These are phyloP conservation scores for Clinocottus analis DNA, from an alignment of 2,113 vertebrate species.

Conservation along the genomic window DNA sequence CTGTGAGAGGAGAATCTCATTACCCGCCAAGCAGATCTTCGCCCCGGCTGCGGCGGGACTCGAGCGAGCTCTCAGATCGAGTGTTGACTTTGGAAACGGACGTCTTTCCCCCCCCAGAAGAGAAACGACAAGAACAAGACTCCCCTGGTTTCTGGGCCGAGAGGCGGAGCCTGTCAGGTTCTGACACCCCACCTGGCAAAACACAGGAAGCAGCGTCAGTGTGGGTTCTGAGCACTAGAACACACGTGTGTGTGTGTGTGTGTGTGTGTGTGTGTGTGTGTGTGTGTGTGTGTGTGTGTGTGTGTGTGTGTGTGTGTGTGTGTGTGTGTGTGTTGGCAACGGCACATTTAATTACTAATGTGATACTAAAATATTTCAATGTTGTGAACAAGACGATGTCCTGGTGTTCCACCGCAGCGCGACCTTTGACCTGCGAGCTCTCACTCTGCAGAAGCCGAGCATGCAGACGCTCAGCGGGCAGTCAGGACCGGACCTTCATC, in stretches of 20 bases:
- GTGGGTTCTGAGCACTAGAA: too few relatives aligned
- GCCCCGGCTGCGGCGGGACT: constrained; percentile 47
- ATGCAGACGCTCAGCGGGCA: too few relatives aligned
- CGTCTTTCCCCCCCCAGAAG: too few relatives aligned
- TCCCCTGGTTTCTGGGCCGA: constrained; percentile 23
- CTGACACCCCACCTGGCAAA: constrained; percentile 67
- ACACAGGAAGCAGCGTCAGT: constrained; percentile 57
- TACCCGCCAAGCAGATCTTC: constrained; percentile 56
- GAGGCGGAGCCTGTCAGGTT: constrained; percentile 38
- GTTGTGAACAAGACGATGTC: constrained; percentile 10
- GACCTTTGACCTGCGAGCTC: constrained; percentile 30
- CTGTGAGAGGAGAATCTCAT: constrained; percentile 68
- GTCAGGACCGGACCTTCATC: too few relatives aligned
- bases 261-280: too few relatives aligned
- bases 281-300: too few relatives aligned
- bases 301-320: too few relatives aligned
- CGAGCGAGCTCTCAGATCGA: constrained; percentile 46
- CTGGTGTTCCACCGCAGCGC: constrained; percentile 12
- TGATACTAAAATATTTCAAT: constrained; percentile 1
- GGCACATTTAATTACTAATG: too few relatives aligned
- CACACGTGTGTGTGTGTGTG: too few relatives aligned
- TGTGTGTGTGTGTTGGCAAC: too few relatives aligned
- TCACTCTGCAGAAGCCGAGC: neutral
- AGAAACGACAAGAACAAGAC: constrained; percentile 45
- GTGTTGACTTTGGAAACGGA: constrained; percentile 71